These are phyloP conservation scores for Trachemys scripta DNA, from an alignment of 2,113 vertebrate species.

Conservation along the genomic window DNA sequence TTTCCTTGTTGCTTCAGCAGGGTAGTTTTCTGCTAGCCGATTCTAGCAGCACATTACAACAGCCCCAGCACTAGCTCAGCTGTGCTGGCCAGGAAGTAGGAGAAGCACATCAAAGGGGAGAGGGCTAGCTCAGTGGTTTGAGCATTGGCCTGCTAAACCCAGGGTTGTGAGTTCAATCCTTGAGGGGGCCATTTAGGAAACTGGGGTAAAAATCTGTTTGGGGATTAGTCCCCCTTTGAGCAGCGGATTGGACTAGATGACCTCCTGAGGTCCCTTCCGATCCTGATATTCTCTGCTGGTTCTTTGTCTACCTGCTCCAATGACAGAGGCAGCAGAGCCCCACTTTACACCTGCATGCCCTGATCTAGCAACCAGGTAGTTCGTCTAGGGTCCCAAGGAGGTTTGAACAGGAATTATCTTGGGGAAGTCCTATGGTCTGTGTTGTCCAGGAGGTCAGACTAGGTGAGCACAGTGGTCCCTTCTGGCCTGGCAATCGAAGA, in stretches of 20 bases:
- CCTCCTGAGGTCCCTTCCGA: no score
- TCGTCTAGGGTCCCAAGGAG: background rate
- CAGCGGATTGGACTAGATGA: no score
- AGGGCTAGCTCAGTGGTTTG: no score
- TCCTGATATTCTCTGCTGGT: background rate
- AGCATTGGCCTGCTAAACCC: no score
- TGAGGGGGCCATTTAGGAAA: no score
- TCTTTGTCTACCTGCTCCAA: background rate
- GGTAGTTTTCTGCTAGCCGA: background rate
- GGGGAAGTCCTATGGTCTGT: background rate
- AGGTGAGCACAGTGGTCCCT: background rate
- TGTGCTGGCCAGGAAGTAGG: background rate
- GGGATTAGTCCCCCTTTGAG: no score
- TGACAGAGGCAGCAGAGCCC: background rate
- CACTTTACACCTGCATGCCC: background rate
- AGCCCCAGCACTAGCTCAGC: background rate
- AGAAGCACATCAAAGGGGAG: background rate
- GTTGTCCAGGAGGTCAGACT: background rate
- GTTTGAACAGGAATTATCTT: background rate
- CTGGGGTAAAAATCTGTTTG: no score
- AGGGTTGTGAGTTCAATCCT: no score
- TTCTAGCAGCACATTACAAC: background rate
- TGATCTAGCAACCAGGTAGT: background rate
- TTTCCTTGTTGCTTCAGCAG: background rate
- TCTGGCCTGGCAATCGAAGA: background rate